Conservation (phyloP, 2,113 vertebrate genomes). For the Montifringilla adamsi region DNA sequence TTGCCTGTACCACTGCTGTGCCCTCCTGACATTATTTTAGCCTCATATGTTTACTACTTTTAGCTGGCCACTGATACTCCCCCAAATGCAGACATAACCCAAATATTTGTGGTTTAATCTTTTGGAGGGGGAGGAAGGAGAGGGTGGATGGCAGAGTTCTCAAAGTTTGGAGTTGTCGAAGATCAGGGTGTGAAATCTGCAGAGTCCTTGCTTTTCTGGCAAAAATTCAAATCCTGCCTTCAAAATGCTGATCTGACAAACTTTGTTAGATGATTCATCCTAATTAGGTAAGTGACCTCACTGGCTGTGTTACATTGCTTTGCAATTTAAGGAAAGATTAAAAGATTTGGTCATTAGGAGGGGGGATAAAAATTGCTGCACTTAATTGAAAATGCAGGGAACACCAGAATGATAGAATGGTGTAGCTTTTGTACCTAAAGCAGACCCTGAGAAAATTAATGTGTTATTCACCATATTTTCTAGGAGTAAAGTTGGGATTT, state of each 20-base stretch:
- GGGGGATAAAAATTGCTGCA: background rate
- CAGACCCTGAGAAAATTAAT: background rate
- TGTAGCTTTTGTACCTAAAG: background rate
- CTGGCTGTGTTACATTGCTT: background rate
- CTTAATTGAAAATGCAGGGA: background rate
- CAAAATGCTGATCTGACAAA: background rate
- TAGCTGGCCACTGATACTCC: background rate
- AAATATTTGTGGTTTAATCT: background rate
- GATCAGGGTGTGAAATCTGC: background rate
- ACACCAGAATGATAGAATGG: background rate
- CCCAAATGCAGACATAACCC: background rate
- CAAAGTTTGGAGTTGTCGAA: background rate
- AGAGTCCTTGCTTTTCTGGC: background rate
- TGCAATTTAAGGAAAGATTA: constrained; percentile 3
- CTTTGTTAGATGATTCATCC: background rate
- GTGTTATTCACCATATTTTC: background rate
- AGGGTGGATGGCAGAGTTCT: background rate
- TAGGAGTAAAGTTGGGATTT: background rate
- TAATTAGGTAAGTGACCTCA: constrained; percentile 14
- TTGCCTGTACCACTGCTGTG: background rate
- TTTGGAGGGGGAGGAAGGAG: background rate
- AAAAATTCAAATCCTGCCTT: background rate
- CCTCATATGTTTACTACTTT: background rate
- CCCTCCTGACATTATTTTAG: background rate
- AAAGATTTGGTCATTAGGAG: background rate